Percentiles rank a stretch among this genome's conserved stretches.
Evolutionary conservation across 92 coral and sea anemone genomes (phyloP).

Genomic region (Zoanthus solanderi): DNA sequence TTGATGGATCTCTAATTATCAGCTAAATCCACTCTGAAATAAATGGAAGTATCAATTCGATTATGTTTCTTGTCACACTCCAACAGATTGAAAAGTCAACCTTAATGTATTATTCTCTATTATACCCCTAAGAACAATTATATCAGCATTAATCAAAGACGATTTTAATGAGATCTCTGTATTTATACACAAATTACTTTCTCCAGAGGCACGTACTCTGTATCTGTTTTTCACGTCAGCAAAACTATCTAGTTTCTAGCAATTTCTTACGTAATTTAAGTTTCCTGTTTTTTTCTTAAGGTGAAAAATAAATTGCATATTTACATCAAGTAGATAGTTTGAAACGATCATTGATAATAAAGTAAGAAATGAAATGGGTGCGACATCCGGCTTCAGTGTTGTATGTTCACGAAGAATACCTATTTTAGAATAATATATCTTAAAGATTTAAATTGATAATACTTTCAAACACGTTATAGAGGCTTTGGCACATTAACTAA

Average conservation of each 20-base stretch:
- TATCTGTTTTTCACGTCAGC: neutral
- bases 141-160: neutral
- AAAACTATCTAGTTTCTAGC: neutral
- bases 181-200: neutral
- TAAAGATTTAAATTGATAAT: too few species aligned
- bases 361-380: neutral
- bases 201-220: neutral
- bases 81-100: neutral
- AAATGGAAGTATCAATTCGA: neutral
- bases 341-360: neutral
- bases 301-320: neutral
- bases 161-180: neutral
- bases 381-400: neutral
- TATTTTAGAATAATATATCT: too few species aligned
- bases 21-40: neutral
- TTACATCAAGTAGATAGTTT: neutral
- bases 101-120: neutral
- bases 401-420: neutral
- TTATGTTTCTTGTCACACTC: neutral
- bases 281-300: neutral
- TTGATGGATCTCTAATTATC: neutral
- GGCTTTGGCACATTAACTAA: too few species aligned
- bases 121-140: neutral
- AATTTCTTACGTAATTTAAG: neutral
- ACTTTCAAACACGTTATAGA: too few species aligned